Conservation (phyloP, 2,797 vertebrate genomes). For the Epinephelus awoara region DNA sequence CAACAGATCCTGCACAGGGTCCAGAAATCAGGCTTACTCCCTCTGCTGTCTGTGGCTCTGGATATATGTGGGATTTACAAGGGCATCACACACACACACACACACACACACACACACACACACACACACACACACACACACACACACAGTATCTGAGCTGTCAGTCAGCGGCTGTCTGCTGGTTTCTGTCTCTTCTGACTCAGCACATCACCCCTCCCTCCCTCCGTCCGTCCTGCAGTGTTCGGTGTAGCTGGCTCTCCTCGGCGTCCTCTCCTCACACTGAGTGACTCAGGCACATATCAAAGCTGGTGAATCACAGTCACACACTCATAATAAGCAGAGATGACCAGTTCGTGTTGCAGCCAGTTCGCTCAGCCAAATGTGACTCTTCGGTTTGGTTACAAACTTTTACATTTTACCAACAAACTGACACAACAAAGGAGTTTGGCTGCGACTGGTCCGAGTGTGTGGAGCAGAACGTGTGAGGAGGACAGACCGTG, state of each 20-base stretch:
- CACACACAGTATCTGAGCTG: conserved; percentile 30
- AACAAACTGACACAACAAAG: conserved; percentile 3
- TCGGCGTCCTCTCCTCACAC: background rate
- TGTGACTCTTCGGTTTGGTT: background rate
- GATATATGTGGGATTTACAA: conserved; percentile 37
- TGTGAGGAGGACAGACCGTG: conserved; percentile 46
- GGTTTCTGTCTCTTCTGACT: conserved; percentile 55
- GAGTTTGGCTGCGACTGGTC: background rate
- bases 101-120: conserved; percentile 16
- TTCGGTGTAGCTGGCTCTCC: background rate
- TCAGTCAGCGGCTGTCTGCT: conserved; percentile 45
- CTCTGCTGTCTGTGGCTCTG: background rate
- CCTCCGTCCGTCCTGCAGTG: conserved; percentile 7
- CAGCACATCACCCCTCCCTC: conserved; percentile 48
- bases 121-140: background rate
- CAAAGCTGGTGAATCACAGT: conserved; percentile 19
- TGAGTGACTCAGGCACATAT: no score
- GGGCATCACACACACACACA: conserved; percentile 16
- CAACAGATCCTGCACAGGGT: background rate
- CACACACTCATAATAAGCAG: background rate
- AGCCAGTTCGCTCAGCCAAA: conserved; percentile 1
- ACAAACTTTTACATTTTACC: background rate
- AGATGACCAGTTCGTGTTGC: background rate
- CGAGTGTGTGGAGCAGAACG: conserved; percentile 27
- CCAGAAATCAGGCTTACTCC: background rate